Evolutionary conservation across 2,797 vertebrate species (phyloP).

Genomic region (Bradypus variegatus): DNA sequence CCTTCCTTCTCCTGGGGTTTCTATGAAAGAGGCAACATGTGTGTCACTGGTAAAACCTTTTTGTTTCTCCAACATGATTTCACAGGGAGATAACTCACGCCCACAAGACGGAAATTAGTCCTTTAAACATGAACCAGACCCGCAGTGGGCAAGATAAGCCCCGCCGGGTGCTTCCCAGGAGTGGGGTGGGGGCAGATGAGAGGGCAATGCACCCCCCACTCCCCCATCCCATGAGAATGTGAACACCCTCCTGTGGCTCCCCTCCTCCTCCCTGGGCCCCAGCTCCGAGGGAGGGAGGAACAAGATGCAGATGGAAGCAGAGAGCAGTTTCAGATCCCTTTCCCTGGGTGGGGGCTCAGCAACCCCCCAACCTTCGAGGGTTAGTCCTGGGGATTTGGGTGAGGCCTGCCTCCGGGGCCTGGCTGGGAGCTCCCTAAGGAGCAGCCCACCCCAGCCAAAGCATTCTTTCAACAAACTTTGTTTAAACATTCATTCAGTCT

Average conservation of each 20-base stretch:
- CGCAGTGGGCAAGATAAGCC: neutral
- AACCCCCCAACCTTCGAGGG: neutral
- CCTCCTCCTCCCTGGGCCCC: neutral
- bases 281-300: neutral
- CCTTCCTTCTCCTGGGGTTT: neutral
- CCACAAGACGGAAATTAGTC: conserved; percentile 50
- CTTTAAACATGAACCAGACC: conserved; percentile 55
- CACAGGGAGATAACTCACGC: conserved; percentile 62
- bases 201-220: neutral
- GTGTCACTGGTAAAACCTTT: conserved; percentile 42
- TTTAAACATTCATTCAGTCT: neutral
- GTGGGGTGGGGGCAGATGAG: neutral
- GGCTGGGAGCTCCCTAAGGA: no score
- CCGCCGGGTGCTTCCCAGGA: neutral
- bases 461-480: neutral
- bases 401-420: no score
- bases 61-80: conserved; percentile 57
- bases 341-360: neutral
- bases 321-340: neutral
- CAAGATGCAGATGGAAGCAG: neutral
- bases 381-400: no score
- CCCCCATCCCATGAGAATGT: neutral
- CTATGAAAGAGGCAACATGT: conserved; percentile 33
- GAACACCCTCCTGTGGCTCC: neutral
- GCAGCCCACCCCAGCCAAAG: neutral